phyloP scores from a whole-genome alignment of 2,888 invertebrate genomes.

The Cyrtodaria siliqua region DNA sequence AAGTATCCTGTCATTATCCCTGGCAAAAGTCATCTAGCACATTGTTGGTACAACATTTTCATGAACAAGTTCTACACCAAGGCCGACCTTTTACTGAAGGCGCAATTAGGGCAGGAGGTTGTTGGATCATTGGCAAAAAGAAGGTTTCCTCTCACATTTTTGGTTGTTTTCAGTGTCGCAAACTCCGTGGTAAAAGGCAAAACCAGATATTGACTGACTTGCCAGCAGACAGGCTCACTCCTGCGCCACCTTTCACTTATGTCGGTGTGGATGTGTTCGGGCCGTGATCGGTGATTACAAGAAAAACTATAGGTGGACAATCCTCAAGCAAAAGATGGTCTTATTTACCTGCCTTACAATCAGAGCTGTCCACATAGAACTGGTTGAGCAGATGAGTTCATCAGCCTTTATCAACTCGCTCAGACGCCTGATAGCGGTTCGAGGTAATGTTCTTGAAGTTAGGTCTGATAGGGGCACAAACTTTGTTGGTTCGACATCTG shows the following conservation, averaged over 20 bases:
- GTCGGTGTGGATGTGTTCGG: constrained; percentile 52
- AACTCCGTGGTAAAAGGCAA: neutral
- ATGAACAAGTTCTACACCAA: constrained; percentile 47
- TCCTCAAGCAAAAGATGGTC: constrained; percentile 57
- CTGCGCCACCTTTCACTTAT: constrained; percentile 50
- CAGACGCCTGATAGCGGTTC: constrained; percentile 42
- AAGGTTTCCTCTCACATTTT: constrained; percentile 26
- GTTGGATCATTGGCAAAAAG: constrained; percentile 38
- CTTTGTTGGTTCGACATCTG: constrained; percentile 40
- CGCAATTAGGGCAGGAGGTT: constrained; percentile 40
- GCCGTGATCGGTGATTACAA: constrained; percentile 33
- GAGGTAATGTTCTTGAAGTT: constrained; percentile 35
- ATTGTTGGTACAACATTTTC: constrained; percentile 39
- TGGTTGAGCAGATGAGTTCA: constrained; percentile 49
- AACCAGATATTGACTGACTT: constrained; percentile 48
- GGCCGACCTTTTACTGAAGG: constrained; percentile 55
- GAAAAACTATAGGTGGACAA: constrained; percentile 47
- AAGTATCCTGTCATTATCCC: constrained; percentile 47
- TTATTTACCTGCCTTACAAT: constrained; percentile 57
- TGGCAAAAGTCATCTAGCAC: constrained; percentile 40
- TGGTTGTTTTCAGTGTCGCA: constrained; percentile 34
- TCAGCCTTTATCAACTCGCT: constrained; percentile 53
- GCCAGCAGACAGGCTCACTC: constrained; percentile 41
- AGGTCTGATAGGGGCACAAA: constrained; percentile 53
- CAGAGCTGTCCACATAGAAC: constrained; percentile 57